Conservation (phyloP, 1,140 invertebrate genomes). For the Penaeus chinensis region DNA sequence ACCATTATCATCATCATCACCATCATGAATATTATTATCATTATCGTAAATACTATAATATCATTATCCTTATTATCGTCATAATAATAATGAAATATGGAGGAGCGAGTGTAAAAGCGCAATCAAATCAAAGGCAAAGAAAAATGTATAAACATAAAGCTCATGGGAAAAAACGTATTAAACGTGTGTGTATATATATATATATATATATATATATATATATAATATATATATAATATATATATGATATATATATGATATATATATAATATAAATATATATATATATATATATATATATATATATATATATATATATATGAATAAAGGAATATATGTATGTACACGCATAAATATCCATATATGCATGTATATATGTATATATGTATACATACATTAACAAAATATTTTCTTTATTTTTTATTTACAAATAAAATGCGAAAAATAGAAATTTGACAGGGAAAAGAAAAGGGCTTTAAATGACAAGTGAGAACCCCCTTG, state of each 20-base stretch:
- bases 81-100: not conserved
- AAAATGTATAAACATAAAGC: not conserved
- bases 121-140: not conserved
- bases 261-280: not conserved
- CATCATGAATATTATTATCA: not conserved
- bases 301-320: not conserved
- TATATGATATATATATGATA: not conserved
- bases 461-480: no score
- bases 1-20: not conserved
- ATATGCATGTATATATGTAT: not conserved
- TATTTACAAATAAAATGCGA: no score
- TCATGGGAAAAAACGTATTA: no score
- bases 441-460: no score
- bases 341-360: not conserved
- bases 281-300: not conserved
- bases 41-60: not conserved
- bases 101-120: not conserved
- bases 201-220: not conserved
- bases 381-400: not conserved
- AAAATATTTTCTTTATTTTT: no score
- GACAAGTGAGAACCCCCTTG: no score
- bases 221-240: not conserved
- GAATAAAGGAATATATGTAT: not conserved
- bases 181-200: not conserved
- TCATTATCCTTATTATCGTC: not conserved